A percentile compares a stretch with the other conserved stretches of the same genome.
Evolutionary conservation across 2,888 invertebrate species (phyloP).

Genomic region (Lasiommata megera): DNA sequence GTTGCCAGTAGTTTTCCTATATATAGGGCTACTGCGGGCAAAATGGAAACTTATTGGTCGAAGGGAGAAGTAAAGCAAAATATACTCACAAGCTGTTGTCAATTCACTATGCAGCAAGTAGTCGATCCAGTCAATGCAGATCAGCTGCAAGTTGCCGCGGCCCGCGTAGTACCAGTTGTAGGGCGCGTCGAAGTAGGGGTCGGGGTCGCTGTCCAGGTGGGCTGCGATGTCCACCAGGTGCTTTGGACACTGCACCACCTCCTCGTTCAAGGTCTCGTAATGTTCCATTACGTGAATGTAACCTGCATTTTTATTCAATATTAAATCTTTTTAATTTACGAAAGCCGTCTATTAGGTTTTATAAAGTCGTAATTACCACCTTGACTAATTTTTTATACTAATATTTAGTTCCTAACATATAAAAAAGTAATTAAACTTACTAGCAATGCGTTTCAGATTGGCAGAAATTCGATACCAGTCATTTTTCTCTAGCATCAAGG

Average conservation of each 20-base stretch:
- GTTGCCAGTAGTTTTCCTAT: no score
- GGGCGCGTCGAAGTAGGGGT: constrained; percentile 55
- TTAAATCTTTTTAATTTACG: not conserved
- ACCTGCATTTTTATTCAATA: constrained; percentile 24
- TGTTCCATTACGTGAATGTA: constrained; percentile 32
- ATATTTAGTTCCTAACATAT: no score
- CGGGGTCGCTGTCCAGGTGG: constrained; percentile 60
- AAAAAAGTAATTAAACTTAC: constrained; percentile 39
- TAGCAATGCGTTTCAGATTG: constrained; percentile 35
- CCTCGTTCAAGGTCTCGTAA: constrained; percentile 53
- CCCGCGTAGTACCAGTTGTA: constrained; percentile 77
- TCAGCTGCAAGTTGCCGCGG: constrained; percentile 59
- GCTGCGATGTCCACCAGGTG: constrained; percentile 58
- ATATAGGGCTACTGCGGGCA: no score
- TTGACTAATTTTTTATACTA: no score
- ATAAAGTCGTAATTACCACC: no score
- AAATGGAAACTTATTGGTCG: no score
- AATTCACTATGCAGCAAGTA: constrained; percentile 64
- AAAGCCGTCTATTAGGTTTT: no score
- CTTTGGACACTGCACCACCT: constrained; percentile 60
- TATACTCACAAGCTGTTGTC: constrained; percentile 60
- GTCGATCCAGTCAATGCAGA: constrained; percentile 49
- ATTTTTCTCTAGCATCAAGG: constrained; percentile 50
- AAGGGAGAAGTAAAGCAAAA: not conserved
- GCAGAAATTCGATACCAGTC: constrained; percentile 45